Percentiles rank a stretch among this genome's conserved stretches.
phyloP scores from a whole-genome alignment of 92 coral and sea anemone species.

The Phymanthus crucifer region DNA sequence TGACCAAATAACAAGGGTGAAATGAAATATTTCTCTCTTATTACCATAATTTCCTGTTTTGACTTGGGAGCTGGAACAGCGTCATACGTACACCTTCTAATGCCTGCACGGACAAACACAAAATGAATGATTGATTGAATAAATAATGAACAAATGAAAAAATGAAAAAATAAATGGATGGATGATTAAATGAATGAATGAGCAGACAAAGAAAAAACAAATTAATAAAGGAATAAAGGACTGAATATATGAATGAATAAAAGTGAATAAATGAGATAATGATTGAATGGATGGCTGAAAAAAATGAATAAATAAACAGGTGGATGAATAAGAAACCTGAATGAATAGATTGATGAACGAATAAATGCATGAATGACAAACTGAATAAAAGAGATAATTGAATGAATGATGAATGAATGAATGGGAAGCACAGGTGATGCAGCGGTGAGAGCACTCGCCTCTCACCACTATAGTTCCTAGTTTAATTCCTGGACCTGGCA shows the following conservation, averaged over 20 bases:
- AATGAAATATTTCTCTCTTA: background rate
- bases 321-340: background rate
- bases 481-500: too few relatives aligned
- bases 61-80: conserved; percentile 51
- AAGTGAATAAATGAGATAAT: conserved; percentile 8
- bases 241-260: conserved; percentile 4
- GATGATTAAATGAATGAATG: background rate
- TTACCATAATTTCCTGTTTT: conserved; percentile 1
- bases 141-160: background rate
- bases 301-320: background rate
- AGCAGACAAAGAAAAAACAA: background rate
- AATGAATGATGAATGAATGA: background rate
- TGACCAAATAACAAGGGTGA: background rate
- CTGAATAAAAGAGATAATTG: background rate
- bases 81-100: conserved; percentile 70
- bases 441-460: too few relatives aligned
- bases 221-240: background rate
- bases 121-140: conserved; percentile 8
- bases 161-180: background rate
- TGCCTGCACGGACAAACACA: background rate
- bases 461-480: too few relatives aligned
- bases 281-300: background rate
- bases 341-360: background rate
- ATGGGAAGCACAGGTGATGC: too few relatives aligned
- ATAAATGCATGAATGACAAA: conserved; percentile 2